Base-by-base conservation (phyloP, 2,797 vertebrate genomes). In the Xenops minutus region DNA sequence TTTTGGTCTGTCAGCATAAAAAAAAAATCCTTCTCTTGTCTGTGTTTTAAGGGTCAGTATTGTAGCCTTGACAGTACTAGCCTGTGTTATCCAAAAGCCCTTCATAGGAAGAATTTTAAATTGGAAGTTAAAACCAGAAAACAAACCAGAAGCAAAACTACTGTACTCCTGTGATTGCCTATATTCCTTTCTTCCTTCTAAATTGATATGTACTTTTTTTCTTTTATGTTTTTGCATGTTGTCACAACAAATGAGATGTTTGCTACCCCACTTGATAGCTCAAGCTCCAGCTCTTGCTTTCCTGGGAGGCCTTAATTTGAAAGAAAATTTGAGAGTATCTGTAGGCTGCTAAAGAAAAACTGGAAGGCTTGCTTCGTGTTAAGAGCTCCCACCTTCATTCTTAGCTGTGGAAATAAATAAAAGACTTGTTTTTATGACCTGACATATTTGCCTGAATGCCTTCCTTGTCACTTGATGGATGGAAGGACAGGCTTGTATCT, bases 1-100 rank as follows among this genome's bases (percentile, higher is more conserved):
- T 94, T 95, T 97, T 93, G 68, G 51, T 94, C 51, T 69, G 94
- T 95, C 83, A 97, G 74, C 92, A 92, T 83, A 88, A 96, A 74
- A 79, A 74, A 79, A 95, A 89, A 95, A 76, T 76, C 58, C 32
- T 87, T 94, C 37, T 74, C 80, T 91, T 94, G 43, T 71, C 92
- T 44, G 24, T 7, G 2, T 88, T 86, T 88, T 92, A 86, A 63
- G 89, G 39, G 46, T 61, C 73, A 9, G 13, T 96, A 48, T 89
- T 79, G 44, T 80, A 83, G 71, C 82, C 87, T 92, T 91, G 82
- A 93, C 62, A 89, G 24, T 83, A 69, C 48, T 63, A 37, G 20
- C 21, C 68, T 71, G 30, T 85, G n/a, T 92, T 75, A 71, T 94
- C 23, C 5, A 9, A 92, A 85, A 88, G n/a, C 46, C 58, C 84